Evolutionary conservation across 2,888 invertebrate genomes (phyloP).

Genomic region (Andricus quercusramuli): DNA sequence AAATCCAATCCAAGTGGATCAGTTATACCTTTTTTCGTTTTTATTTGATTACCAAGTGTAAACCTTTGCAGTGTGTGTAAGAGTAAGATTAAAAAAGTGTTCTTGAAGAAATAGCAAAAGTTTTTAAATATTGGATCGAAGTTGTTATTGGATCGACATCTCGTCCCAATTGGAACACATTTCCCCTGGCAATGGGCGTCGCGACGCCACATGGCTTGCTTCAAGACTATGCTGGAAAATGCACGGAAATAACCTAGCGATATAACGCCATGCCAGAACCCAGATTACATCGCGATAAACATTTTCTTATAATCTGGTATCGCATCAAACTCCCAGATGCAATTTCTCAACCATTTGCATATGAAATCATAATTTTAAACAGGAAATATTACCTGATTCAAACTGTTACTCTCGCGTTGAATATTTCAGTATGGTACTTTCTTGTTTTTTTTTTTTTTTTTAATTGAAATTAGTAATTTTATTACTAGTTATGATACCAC

Average conservation of each 20-base stretch:
- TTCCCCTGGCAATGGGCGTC: conserved; percentile 38
- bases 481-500: too few species aligned
- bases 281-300: conserved; percentile 26
- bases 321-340: neutral
- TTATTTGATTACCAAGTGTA: neutral
- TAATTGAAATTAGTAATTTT: too few species aligned
- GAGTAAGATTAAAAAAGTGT: too few species aligned
- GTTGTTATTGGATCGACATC: conserved; percentile 1
- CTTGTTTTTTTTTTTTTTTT: too few species aligned
- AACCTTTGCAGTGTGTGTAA: neutral
- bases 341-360: neutral
- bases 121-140: neutral
- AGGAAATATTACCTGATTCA: neutral
- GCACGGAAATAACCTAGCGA: conserved; percentile 38
- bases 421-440: neutral
- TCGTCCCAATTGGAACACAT: conserved; percentile 23
- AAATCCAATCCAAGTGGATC: neutral
- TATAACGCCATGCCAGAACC: conserved; percentile 7
- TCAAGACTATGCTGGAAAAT: conserved; percentile 35
- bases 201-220: conserved; percentile 42
- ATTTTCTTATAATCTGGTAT: conserved; percentile 18
- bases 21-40: neutral
- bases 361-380: neutral
- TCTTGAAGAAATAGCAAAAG: neutral
- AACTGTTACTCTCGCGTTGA: neutral